Percentiles rank a stretch among this genome's conserved stretches.
These are phyloP conservation scores for Dusona sp. DNA, from an alignment of 2,888 invertebrate genomes.

Conservation along the genomic window DNA sequence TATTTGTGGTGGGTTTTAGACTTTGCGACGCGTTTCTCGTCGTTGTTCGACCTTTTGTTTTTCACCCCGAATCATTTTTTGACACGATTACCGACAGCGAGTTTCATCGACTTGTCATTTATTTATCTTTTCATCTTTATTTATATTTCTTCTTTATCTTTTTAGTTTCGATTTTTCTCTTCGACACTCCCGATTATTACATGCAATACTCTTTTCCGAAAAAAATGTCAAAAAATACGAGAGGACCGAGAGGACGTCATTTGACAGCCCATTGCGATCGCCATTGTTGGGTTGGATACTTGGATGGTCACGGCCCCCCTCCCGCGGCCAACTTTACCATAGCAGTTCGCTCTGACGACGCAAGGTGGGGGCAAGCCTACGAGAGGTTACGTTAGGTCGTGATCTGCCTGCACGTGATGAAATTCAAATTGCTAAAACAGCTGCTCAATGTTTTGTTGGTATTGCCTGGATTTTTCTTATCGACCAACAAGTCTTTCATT, in stretches of 20 bases:
- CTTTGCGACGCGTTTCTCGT: constrained; percentile 68
- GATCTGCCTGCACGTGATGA: constrained; percentile 46
- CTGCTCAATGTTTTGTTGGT: neutral
- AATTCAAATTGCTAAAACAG: constrained; percentile 14
- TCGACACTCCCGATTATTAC: neutral
- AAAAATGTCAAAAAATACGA: constrained; percentile 73
- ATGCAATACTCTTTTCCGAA: neutral
- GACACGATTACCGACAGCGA: neutral
- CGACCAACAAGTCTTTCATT: neutral
- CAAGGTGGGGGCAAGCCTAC: constrained; percentile 36
- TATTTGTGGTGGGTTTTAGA: neutral
- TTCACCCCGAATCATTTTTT: neutral
- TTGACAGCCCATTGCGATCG: constrained; percentile 77
- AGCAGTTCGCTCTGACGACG: neutral
- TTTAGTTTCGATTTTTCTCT: neutral
- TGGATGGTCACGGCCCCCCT: too few relatives aligned
- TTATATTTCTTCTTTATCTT: constrained; percentile 1
- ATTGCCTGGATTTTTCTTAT: neutral
- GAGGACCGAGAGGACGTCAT: constrained; percentile 61
- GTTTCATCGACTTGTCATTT: neutral
- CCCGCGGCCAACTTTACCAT: neutral
- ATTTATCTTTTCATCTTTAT: constrained; percentile 3
- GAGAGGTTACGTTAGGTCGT: constrained; percentile 63
- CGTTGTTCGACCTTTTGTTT: constrained; percentile 43
- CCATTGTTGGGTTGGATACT: constrained; percentile 74